Evolutionary conservation across 1,140 invertebrate genomes (phyloP).

Genomic region (Drosophila elegans): DNA sequence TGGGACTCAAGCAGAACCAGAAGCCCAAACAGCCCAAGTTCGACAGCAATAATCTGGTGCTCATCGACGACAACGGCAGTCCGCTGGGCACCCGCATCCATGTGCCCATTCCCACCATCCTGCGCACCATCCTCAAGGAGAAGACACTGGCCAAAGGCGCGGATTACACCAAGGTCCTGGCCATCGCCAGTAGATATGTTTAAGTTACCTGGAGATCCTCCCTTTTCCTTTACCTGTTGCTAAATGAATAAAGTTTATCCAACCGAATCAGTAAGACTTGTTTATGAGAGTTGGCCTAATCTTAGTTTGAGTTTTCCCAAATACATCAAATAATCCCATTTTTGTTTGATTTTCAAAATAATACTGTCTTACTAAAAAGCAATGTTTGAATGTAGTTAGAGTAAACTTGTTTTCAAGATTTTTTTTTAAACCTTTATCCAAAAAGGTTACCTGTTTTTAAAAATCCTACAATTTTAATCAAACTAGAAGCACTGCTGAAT

Average conservation of each 20-base stretch:
- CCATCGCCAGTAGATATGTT: conserved; percentile 97
- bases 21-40: conserved; percentile 94
- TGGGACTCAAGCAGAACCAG: conserved; percentile 95
- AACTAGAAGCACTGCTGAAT: no score
- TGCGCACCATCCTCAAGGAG: conserved; percentile 94
- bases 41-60: conserved; percentile 98
- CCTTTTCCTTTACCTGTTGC: conserved; percentile 8
- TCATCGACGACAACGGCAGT: conserved; percentile 97
- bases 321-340: background rate
- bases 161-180: conserved; percentile 97
- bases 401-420: no score
- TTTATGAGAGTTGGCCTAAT: no score
- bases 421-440: no score
- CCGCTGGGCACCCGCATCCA: conserved; percentile 97
- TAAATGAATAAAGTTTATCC: conserved; percentile 22
- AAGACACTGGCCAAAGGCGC: conserved; percentile 93
- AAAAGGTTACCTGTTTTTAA: no score
- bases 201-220: conserved; percentile 84
- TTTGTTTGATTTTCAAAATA: no score
- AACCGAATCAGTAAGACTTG: background rate
- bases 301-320: no score
- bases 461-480: no score
- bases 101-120: conserved; percentile 96
- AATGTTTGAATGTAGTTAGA: no score
- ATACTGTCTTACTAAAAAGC: no score